Evolutionary conservation across 2,888 invertebrate species (phyloP).

Genomic region (Drosophila affinis): DNA sequence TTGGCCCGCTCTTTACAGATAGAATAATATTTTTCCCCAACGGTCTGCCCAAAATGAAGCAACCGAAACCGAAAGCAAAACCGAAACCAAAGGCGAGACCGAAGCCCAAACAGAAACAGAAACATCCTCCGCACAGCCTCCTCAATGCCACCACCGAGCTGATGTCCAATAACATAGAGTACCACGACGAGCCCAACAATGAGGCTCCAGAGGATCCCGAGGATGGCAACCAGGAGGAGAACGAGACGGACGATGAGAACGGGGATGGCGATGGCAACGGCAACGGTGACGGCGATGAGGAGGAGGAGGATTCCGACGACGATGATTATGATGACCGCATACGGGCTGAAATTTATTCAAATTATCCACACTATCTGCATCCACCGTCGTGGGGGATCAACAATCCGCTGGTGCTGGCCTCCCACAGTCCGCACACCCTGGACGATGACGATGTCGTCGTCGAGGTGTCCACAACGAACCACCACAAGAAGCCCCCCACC

Average conservation of each 20-base stretch:
- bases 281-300: constrained; percentile 60
- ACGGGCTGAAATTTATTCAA: constrained; percentile 85
- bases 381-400: constrained; percentile 84
- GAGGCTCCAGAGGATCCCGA: constrained; percentile 47
- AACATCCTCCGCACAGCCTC: constrained; percentile 42
- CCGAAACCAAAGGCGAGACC: constrained; percentile 67
- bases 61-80: constrained; percentile 58
- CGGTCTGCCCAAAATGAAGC: constrained; percentile 81
- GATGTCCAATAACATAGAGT: constrained; percentile 73
- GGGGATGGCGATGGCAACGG: constrained; percentile 16
- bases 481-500: constrained; percentile 59
- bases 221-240: constrained; percentile 79
- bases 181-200: constrained; percentile 43
- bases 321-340: constrained; percentile 85
- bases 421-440: constrained; percentile 84
- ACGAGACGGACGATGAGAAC: constrained; percentile 35
- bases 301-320: constrained; percentile 74
- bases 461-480: constrained; percentile 61
- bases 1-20: constrained; percentile 74
- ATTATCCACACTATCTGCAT: constrained; percentile 86
- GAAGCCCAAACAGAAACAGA: constrained; percentile 52
- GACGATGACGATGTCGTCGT: constrained; percentile 80
- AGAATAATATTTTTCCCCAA: constrained; percentile 82
- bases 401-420: constrained; percentile 83
- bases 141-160: constrained; percentile 58